Conservation (phyloP, 2,888 invertebrate species). For the Fragum whitleyi region DNA sequence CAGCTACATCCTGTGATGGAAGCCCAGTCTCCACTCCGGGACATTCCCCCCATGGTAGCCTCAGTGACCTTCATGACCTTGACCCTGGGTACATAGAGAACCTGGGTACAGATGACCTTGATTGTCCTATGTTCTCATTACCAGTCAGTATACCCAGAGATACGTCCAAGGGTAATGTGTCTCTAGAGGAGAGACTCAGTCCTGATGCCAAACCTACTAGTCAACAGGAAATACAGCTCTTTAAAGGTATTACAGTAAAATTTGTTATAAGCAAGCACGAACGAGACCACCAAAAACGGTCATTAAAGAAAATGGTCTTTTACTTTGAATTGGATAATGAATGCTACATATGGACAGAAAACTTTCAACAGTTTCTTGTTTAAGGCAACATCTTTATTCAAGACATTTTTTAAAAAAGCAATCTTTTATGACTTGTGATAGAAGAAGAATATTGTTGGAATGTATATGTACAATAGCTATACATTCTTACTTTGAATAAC, state of each 20-base stretch:
- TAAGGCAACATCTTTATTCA: too few relatives aligned
- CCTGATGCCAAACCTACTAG: constrained; percentile 60
- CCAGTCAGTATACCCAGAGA: constrained; percentile 56
- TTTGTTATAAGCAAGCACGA: too few relatives aligned
- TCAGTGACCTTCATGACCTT: constrained; percentile 34
- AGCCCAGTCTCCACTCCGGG: constrained; percentile 79
- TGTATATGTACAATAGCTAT: too few relatives aligned
- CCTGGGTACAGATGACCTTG: constrained; percentile 14
- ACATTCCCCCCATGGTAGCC: constrained; percentile 75
- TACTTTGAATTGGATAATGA: too few relatives aligned
- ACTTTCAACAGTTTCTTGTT: too few relatives aligned
- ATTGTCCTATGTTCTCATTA: constrained; percentile 62
- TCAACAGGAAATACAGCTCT: constrained; percentile 69
- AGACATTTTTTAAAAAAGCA: too few relatives aligned
- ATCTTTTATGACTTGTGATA: too few relatives aligned
- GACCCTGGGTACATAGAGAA: neutral
- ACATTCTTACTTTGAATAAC: too few relatives aligned
- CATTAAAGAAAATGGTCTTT: too few relatives aligned
- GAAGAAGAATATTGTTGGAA: too few relatives aligned
- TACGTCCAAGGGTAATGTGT: constrained; percentile 15
- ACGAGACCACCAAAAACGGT: too few relatives aligned
- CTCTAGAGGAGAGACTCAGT: constrained; percentile 56
- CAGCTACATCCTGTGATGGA: constrained; percentile 77
- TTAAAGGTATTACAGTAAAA: constrained; percentile 72
- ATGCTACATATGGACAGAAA: too few relatives aligned